Conservation (phyloP, 2,888 invertebrate genomes). For the Orthonevra nobilis region DNA sequence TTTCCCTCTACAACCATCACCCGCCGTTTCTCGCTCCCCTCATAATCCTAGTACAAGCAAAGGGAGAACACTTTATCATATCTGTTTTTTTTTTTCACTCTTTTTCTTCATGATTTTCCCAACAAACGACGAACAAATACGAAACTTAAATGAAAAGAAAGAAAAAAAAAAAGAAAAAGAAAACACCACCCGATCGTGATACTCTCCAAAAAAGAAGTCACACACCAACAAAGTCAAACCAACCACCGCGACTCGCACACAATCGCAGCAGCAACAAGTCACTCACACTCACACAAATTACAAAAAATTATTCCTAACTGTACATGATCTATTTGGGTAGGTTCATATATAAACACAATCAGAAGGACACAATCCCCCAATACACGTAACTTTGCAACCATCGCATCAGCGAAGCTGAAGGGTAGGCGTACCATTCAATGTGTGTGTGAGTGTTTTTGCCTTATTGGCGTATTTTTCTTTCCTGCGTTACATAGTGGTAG, state of each 20-base stretch:
- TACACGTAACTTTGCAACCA: no score
- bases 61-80: conserved; percentile 69
- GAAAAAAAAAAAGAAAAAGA: conserved; percentile 40
- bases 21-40: neutral
- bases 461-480: conserved; percentile 63
- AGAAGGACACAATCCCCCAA: conserved; percentile 47
- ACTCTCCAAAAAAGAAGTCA: conserved; percentile 59
- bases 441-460: conserved; percentile 51
- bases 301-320: conserved; percentile 30
- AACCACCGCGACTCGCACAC: conserved; percentile 23
- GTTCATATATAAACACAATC: neutral
- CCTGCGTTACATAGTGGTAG: conserved; percentile 35
- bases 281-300: conserved; percentile 7
- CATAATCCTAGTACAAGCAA: conserved; percentile 67
- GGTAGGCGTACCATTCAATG: conserved; percentile 53
- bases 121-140: conserved; percentile 54
- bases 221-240: conserved; percentile 45
- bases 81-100: conserved; percentile 64
- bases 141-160: no score
- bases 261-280: conserved; percentile 27
- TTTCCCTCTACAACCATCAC: neutral
- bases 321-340: conserved; percentile 31
- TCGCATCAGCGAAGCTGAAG: conserved; percentile 26
- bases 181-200: conserved; percentile 56
- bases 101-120: no score